Evolutionary conservation across 2,113 vertebrate genomes (phyloP).

Genomic region (Malurus elegans): DNA sequence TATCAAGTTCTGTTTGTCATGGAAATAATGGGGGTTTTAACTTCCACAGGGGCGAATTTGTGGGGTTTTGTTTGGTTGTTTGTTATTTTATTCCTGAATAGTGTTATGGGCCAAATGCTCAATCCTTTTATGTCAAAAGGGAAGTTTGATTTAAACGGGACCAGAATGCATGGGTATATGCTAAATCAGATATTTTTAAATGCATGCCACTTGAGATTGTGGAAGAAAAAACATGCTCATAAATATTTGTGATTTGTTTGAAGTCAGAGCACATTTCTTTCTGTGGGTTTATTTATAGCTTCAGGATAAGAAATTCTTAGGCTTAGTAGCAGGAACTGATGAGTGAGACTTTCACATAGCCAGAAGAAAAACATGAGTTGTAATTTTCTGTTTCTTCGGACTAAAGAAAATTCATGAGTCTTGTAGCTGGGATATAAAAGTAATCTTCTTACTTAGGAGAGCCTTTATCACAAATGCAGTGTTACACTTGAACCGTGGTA

Average conservation of each 20-base stretch:
- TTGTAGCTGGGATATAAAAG: neutral
- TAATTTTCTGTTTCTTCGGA: slow-evolving; percentile 11
- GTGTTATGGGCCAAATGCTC: neutral
- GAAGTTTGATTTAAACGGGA: neutral
- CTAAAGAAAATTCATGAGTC: neutral
- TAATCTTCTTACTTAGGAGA: slow-evolving; percentile 7
- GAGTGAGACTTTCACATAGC: slow-evolving; percentile 12
- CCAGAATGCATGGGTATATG: neutral
- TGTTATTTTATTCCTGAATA: neutral
- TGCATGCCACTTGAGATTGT: neutral
- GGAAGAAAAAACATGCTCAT: neutral
- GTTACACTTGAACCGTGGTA: neutral
- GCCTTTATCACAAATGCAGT: neutral
- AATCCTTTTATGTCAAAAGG: neutral
- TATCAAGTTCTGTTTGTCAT: neutral
- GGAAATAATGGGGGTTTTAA: neutral
- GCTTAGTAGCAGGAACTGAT: neutral
- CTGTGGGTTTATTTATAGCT: slow-evolving; percentile 35
- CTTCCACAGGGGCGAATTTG: rapidly evolving
- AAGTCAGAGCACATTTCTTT: slow-evolving; percentile 20
- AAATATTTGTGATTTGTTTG: slow-evolving; percentile 21
- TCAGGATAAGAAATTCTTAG: slow-evolving; percentile 38
- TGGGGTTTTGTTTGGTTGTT: neutral
- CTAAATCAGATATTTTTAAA: slow-evolving; percentile 26
- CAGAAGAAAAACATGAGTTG: neutral